Evolutionary conservation across 2,888 invertebrate genomes (phyloP), one percentile per base, ranked within the genome.

Genomic region (Nasonovia ribisnigri): DNA sequence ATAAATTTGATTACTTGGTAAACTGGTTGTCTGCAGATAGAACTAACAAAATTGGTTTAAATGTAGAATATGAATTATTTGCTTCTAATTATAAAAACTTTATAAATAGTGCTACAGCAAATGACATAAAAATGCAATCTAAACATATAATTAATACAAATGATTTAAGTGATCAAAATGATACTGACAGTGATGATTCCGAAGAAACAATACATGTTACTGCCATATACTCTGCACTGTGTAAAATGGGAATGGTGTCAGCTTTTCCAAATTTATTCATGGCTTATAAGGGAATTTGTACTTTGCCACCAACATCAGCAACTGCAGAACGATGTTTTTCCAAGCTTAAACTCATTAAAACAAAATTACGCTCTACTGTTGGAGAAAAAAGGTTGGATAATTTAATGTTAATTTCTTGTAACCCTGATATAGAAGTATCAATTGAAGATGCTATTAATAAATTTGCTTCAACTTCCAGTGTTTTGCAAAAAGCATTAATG

Each of bases 391-490:
- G 36, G 43, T 43, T 89, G 43, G 57, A 60, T 29, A 89, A 89
- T 43, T 89, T 89, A 60, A 89, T 89, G 89, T 43, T 89, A 60
- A 43, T 89, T 57, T 89, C 57, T 16, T 60, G 89, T 60, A 89
- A 60, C 8, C 29, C 60, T 54, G 54, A 88, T 88, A 57, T 42
- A 57, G 26, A 88, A 88, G 51, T 57, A 54, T 88, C 88, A 57
- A 88, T 88, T 36, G 54, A 88, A 57, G 29, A 57, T 42, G 88
- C 88, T 42, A 88, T 88, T 42, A 88, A 88, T 57, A 88, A 57
- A 88, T 88, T 54, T 88, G 54, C 54, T 42, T 54, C 54, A 54
- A 88, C 88, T 88, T 88, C 54, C 36, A 88, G 42, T 88, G 5
- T 88, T 54, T 88, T 88, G 36, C n/a, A 88, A n/a, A 24, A 88